phyloP scores from a whole-genome alignment of 1,140 invertebrate species.

The Forficula auricularia region DNA sequence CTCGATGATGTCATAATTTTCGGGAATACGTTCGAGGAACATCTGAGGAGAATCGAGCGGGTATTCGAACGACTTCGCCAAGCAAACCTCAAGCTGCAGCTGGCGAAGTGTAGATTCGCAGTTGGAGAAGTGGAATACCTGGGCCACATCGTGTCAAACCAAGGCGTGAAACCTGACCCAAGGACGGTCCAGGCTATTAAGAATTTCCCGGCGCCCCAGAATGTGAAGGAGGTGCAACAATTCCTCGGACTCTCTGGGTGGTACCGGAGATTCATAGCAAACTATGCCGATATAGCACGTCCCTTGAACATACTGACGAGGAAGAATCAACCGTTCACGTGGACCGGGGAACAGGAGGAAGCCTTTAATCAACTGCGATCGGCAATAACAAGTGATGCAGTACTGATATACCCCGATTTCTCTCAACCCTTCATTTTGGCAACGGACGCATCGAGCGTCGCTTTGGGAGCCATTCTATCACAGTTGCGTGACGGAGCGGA shows the following conservation, averaged over 20 bases:
- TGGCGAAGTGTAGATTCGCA: constrained; percentile 19
- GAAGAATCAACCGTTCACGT: neutral
- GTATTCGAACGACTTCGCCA: too few relatives aligned
- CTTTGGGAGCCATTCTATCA: constrained; percentile 4
- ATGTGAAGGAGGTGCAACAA: constrained; percentile 12
- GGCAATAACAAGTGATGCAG: neutral
- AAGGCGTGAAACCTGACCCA: constrained; percentile 16
- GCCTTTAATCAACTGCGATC: constrained; percentile 4
- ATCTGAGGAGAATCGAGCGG: too few relatives aligned
- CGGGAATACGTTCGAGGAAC: neutral
- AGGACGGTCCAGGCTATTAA: constrained; percentile 14
- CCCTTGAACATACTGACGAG: constrained; percentile 2
- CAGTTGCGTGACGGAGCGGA: too few relatives aligned
- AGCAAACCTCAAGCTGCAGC: constrained; percentile 17
- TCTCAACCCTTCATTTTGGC: constrained; percentile 6
- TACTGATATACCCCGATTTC: constrained; percentile 7
- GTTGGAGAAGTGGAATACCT: constrained; percentile 15
- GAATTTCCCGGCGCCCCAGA: constrained; percentile 15
- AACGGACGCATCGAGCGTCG: constrained; percentile 4
- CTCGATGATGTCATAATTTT: constrained; percentile 5
- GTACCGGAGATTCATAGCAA: constrained; percentile 4
- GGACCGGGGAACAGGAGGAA: neutral
- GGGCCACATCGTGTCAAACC: constrained; percentile 15
- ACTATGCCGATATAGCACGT: too few relatives aligned
- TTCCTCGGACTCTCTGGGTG: constrained; percentile 17